Conservation (phyloP, 2,113 vertebrate species). For the Boulengeromyrus knoepffleri region DNA sequence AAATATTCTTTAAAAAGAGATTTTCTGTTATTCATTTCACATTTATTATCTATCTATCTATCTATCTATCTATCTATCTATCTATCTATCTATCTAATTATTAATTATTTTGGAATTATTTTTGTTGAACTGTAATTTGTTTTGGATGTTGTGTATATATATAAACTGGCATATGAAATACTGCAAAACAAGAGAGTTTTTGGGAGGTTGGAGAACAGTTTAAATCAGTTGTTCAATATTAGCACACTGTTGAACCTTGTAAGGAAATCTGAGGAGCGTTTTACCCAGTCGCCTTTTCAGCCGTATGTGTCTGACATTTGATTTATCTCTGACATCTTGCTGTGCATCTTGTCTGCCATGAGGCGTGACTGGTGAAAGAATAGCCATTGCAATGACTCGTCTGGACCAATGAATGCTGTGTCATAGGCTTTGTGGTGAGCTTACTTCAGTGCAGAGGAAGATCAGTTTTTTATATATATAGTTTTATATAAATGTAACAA, state of each 20-base stretch:
- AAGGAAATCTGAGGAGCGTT: neutral
- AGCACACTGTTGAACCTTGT: neutral
- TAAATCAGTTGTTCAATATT: neutral
- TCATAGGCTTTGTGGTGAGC: neutral
- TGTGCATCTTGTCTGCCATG: neutral
- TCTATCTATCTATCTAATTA: no score
- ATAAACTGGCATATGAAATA: neutral
- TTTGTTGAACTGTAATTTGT: neutral
- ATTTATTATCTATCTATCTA: neutral
- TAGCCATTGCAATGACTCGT: neutral
- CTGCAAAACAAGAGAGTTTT: neutral
- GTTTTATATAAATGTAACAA: neutral
- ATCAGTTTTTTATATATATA: neutral
- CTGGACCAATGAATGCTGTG: neutral
- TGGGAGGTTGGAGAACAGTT: neutral
- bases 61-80: no score
- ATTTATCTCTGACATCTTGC: neutral
- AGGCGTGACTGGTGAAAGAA: neutral
- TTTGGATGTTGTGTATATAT: neutral
- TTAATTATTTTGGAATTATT: neutral
- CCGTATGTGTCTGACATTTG: neutral
- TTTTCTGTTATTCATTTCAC: neutral
- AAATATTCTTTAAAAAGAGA: neutral
- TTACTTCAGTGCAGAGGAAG: neutral
- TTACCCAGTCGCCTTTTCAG: neutral